Evolutionary conservation across 2,113 vertebrate species (phyloP), one percentile per base, ranked within the genome.

Genomic region (Oplegnathus fasciatus): DNA sequence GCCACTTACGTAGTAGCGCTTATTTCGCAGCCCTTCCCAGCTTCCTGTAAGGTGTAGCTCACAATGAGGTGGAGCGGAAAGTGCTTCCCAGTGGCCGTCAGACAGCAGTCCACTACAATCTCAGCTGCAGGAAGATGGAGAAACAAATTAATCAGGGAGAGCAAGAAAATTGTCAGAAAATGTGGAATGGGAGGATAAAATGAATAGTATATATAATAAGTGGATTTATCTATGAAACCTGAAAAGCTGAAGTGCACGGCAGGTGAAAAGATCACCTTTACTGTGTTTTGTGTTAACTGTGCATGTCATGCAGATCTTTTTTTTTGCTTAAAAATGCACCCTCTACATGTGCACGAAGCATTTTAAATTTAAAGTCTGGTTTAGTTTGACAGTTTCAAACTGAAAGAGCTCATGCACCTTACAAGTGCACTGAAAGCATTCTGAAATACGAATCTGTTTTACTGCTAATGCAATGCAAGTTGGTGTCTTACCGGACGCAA

Each of bases 1-100:
- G 7, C 6, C 2, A 80, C 92, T 91, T 26, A 94, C 93, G 70
- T 70, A 28, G 92, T 90, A 0, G 93, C 93, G 0, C 60, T 71
- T 40, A 88, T 84, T 0, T 80, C 37, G 0, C 93, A 94, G n/a
- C 92, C 92, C 0, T 77, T 44, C 0, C 91, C 92, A 1, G 75
- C 87, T 0, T 88, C 86, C 82, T 92, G 93, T 0, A 89, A 4
- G 2, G 0, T 42, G 87, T 92, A 91, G 79, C 34, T 15, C 0
- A 3, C 4, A 0, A 92, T 0, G 40, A 58, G 5, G 0, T 55
- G 4, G 5, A 26, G 22, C 0, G 68, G 88, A 9, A 93, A 3
- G 1, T 7, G 37, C 9, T 74, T 91, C 2, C 28, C 17, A 0
- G 46, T 2, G 3, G 62, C 30, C 0, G 0, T 5, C 76, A 92